Base-by-base conservation (phyloP, 2,888 invertebrate species). In the Nesidiocoris tenuis region DNA sequence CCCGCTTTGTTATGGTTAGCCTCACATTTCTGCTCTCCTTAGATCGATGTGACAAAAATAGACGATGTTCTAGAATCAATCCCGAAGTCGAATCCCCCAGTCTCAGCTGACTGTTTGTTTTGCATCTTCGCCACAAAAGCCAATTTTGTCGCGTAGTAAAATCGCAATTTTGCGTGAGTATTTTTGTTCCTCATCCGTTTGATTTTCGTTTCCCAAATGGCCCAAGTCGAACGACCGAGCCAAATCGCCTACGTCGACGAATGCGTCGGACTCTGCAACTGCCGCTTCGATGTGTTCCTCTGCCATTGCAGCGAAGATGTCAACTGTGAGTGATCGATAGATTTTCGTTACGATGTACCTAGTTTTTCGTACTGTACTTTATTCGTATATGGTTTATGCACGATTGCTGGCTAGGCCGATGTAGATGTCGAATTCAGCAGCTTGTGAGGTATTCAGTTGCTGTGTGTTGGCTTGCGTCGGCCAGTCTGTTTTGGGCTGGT, bases 291-390 rank as follows among this genome's bases (percentile, higher is more conserved):
- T 39, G 24, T 57, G 24, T 75, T 67, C 1, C 12, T 39, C 12
- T 88, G 88, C 81, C 81, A 82, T n/a, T 88, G 88, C 81, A 87
- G 87, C 2, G 87, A 88, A 82, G 85, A 86, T 39, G 81, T 83
- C 70, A 83, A 84, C 71, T 82, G 86, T 86, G 81, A 81, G 82
- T 77, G 82, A 63, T 74, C 19, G 63, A 63, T 17, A 63, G 3
- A n/a, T n/a, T n/a, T n/a, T n/a, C n/a, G n/a, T n/a, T n/a, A n/a
- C n/a, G n/a, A n/a, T n/a, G n/a, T n/a, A n/a, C n/a, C n/a, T n/a
- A n/a, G n/a, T 66, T 66, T 24, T 7, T 17, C 3, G 54, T 66
- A 17, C 7, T 66, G 39, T 66, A 39, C 5, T 21, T 64, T 12
- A 54, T 54, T 54, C 12, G 54, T 54, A 12, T 12, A 54, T 54